Conservation (phyloP, 2,797 vertebrate species). For the Rhyacichthys aspro region DNA sequence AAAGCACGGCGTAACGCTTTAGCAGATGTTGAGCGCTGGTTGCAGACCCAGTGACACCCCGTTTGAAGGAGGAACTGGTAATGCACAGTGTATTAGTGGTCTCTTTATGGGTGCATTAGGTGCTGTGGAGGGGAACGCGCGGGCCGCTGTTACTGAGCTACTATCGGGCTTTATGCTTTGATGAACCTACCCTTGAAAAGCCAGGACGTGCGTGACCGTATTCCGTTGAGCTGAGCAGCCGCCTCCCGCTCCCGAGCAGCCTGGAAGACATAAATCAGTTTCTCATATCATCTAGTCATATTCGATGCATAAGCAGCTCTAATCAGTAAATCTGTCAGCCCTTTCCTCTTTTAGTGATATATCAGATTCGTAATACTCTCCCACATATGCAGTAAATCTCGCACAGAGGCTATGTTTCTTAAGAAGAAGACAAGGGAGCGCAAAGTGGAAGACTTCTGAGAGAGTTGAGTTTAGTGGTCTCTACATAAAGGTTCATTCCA, state of each 20-base stretch:
- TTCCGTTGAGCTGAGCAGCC: conserved; percentile 55
- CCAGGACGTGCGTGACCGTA: conserved; percentile 65
- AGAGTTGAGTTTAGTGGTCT: conserved; percentile 38
- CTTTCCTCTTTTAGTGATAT: conserved; percentile 68
- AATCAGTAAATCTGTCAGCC: conserved; percentile 80
- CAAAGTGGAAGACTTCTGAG: conserved; percentile 47
- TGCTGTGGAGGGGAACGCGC: conserved; percentile 62
- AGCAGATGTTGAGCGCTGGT: conserved; percentile 74
- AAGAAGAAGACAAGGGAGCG: conserved; percentile 41
- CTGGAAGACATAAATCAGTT: conserved; percentile 82
- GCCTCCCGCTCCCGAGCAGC: conserved; percentile 69
- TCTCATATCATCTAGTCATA: conserved; percentile 81
- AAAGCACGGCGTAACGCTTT: conserved; percentile 69
- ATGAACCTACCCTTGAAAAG: conserved; percentile 82
- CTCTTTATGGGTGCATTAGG: conserved; percentile 77
- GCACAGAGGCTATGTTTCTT: conserved; percentile 62
- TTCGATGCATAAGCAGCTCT: conserved; percentile 79
- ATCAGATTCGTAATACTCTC: conserved; percentile 74
- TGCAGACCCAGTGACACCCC: conserved; percentile 69
- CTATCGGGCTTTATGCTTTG: conserved; percentile 71
- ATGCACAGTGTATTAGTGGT: conserved; percentile 74
- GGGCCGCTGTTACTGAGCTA: conserved; percentile 54
- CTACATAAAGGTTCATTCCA: conserved; percentile 45
- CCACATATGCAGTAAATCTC: conserved; percentile 74
- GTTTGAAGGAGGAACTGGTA: conserved; percentile 66